These are phyloP conservation scores for Ctenicera cuprea DNA, from an alignment of 2,888 invertebrate genomes.

Conservation along the genomic window DNA sequence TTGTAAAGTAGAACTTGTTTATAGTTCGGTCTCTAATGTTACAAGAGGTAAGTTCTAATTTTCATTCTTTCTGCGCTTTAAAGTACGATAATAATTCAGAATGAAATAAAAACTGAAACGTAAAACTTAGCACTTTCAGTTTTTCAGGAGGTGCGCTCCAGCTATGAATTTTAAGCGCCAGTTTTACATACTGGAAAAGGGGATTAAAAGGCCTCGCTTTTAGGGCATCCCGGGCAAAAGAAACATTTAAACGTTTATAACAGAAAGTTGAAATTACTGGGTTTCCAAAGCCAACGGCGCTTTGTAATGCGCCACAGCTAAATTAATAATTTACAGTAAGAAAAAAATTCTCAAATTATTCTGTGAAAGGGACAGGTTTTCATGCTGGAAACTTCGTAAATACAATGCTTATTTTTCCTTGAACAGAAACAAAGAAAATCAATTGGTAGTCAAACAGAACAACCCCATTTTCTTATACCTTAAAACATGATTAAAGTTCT, in stretches of 20 bases:
- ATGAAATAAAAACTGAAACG: neutral
- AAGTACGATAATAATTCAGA: neutral
- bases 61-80: neutral
- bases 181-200: conserved; percentile 9
- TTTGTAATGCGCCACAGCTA: neutral
- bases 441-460: conserved; percentile 5
- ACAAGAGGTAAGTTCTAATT: neutral
- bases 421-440: neutral
- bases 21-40: conserved; percentile 1
- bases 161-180: conserved; percentile 10
- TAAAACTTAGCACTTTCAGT: neutral
- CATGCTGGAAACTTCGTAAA: too few species aligned
- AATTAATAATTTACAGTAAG: neutral
- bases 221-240: neutral
- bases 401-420: neutral
- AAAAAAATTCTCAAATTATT: neutral
- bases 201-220: conserved; percentile 6
- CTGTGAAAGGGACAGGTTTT: too few species aligned
- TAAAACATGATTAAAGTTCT: conserved; percentile 31
- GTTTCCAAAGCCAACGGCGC: neutral
- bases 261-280: neutral
- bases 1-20: neutral
- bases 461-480: conserved; percentile 24
- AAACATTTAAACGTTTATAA: neutral
- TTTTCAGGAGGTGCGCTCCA: conserved; percentile 3